Percentiles rank a stretch among this genome's conserved stretches.
Conservation (phyloP, 2,797 vertebrate species). For the Platalea minor region DNA sequence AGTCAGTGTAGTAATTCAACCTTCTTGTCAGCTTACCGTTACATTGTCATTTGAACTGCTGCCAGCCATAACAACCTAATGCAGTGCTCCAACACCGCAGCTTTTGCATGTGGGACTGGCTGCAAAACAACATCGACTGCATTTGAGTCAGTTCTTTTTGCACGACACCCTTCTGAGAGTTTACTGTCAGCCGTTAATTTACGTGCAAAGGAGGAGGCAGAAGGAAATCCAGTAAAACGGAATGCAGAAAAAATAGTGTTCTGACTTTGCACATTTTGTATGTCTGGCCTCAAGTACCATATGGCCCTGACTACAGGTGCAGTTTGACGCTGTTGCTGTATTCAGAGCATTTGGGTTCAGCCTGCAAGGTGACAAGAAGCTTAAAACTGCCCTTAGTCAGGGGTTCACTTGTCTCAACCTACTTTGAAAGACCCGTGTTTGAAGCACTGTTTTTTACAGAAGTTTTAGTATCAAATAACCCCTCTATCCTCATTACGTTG, state of each 20-base stretch:
- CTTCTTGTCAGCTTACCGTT: background rate
- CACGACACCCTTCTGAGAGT: background rate
- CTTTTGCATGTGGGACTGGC: background rate
- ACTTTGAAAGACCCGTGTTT: background rate
- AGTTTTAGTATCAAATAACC: background rate
- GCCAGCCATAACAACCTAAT: background rate
- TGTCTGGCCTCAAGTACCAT: background rate
- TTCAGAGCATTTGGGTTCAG: background rate
- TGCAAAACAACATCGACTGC: background rate
- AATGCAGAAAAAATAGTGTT: background rate
- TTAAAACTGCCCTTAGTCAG: background rate
- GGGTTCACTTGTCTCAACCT: background rate
- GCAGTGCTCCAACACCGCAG: background rate
- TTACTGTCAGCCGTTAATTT: background rate
- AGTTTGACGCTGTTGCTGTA: background rate
- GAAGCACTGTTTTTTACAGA: background rate
- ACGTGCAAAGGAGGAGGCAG: background rate
- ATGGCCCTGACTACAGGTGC: background rate
- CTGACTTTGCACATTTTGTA: background rate
- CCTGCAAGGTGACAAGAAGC: background rate
- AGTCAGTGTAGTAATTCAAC: background rate
- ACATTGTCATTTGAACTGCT: background rate
- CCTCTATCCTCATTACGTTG: background rate
- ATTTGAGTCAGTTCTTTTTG: background rate
- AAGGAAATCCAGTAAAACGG: background rate